Percentiles rank a stretch among this genome's conserved stretches.
phyloP scores from a whole-genome alignment of 2,113 vertebrate species.

The Polypterus senegalus region DNA sequence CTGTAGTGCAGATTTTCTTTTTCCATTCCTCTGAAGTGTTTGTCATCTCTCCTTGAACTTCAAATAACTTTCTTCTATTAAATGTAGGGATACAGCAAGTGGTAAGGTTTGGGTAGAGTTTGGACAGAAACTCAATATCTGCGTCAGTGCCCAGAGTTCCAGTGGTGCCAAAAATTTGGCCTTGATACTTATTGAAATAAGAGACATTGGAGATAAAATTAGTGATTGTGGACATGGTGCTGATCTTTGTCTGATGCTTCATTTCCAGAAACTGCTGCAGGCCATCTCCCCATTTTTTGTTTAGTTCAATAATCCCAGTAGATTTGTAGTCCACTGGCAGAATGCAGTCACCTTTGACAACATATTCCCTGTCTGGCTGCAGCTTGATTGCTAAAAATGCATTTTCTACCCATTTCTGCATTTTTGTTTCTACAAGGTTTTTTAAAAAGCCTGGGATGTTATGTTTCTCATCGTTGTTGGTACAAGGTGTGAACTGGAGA shows the following conservation, averaged over 20 bases:
- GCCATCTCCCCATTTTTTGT: conserved; percentile 36
- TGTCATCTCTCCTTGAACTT: conserved; percentile 24
- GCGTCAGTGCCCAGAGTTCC: conserved; percentile 38
- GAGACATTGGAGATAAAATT: conserved; percentile 20
- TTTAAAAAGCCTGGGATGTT: conserved; percentile 28
- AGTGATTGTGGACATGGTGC: conserved; percentile 13
- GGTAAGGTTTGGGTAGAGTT: conserved; percentile 24
- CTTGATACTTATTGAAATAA: conserved; percentile 15
- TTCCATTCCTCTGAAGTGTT: conserved; percentile 25
- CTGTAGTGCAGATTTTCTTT: conserved; percentile 21
- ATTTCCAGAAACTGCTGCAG: conserved; percentile 45
- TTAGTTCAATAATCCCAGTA: conserved; percentile 43
- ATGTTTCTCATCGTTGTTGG: background rate
- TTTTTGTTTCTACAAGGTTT: conserved; percentile 23
- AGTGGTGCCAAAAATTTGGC: conserved; percentile 23
- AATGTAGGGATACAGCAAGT: conserved; percentile 37
- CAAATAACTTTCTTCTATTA: conserved; percentile 39
- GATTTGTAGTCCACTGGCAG: conserved; percentile 40
- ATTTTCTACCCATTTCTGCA: conserved; percentile 38
- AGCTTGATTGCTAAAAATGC: conserved; percentile 31
- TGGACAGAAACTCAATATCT: conserved; percentile 29
- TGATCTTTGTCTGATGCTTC: conserved; percentile 18
- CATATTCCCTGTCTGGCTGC: conserved; percentile 28
- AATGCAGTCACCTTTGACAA: conserved; percentile 25
- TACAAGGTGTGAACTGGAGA: conserved; percentile 23